These are phyloP conservation scores for Drosophila suboccidentalis DNA, from an alignment of 2,888 invertebrate species.

Conservation along the genomic window DNA sequence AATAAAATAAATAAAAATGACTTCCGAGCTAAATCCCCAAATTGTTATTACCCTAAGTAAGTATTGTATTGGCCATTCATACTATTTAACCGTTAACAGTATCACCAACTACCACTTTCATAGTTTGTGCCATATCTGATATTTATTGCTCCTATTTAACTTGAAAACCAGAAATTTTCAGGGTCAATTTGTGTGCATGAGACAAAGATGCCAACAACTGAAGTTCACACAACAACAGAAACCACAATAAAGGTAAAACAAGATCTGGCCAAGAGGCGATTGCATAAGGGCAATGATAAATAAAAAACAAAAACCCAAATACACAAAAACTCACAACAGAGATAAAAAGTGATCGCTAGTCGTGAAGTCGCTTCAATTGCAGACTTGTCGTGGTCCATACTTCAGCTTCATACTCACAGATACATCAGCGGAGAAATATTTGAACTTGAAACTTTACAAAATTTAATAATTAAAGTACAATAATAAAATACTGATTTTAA, in stretches of 20 bases:
- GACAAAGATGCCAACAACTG: slow-evolving; percentile 43
- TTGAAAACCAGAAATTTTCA: slow-evolving; percentile 83
- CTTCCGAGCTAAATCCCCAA: slow-evolving; percentile 4
- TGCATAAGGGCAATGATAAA: slow-evolving; percentile 73
- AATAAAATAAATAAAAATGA: neutral
- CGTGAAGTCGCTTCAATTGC: slow-evolving; percentile 72
- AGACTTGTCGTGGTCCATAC: slow-evolving; percentile 57
- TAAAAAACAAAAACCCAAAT: slow-evolving; percentile 1
- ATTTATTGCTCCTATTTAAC: slow-evolving; percentile 55
- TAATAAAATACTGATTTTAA: slow-evolving; percentile 9
- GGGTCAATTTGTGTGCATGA: slow-evolving; percentile 73
- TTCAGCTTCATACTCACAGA: slow-evolving; percentile 10
- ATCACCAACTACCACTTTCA: neutral
- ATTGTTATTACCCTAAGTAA: slow-evolving; percentile 16
- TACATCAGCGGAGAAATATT: slow-evolving; percentile 43
- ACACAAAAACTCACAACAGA: slow-evolving; percentile 24
- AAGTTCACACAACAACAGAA: slow-evolving; percentile 38
- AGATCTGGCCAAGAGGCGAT: slow-evolving; percentile 55
- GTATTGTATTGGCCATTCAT: slow-evolving; percentile 21
- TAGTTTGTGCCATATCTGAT: slow-evolving; percentile 40
- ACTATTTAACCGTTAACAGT: slow-evolving; percentile 29
- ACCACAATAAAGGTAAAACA: slow-evolving; percentile 50
- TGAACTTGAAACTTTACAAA: slow-evolving; percentile 57
- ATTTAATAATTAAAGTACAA: slow-evolving; percentile 26
- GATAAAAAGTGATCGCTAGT: slow-evolving; percentile 65